These are phyloP conservation scores for Peromyscus melanophrys DNA, from an alignment of 2,797 vertebrate species.

Conservation along the genomic window DNA sequence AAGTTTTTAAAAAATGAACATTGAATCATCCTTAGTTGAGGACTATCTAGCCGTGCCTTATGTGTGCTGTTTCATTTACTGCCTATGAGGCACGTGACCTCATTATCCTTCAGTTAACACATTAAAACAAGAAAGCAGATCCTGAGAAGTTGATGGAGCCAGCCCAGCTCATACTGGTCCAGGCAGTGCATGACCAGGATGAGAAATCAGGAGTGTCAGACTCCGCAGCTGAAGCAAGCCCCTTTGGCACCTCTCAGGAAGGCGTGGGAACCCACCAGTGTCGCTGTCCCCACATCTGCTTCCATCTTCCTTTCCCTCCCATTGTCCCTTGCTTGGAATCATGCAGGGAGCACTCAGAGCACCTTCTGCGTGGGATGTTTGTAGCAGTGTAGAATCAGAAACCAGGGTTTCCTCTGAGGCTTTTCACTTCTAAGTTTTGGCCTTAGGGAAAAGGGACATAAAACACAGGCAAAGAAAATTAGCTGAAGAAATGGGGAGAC, in stretches of 20 bases:
- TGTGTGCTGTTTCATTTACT: not conserved
- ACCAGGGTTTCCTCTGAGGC: not conserved
- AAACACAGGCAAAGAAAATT: not conserved
- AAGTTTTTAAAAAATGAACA: not conserved
- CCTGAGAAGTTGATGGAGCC: not conserved
- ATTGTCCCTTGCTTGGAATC: not conserved
- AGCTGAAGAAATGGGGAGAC: constrained; percentile 31
- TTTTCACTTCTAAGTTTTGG: not conserved
- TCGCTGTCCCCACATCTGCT: not conserved
- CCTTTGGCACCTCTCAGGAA: not conserved
- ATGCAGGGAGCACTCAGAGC: not conserved
- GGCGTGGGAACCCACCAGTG: not conserved
- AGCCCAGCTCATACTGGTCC: not conserved
- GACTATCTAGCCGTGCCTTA: not conserved
- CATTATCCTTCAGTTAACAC: not conserved
- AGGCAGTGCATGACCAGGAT: not conserved
- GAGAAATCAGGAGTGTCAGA: not conserved
- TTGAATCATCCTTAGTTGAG: not conserved
- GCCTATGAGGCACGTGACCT: not conserved
- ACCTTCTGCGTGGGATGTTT: not conserved
- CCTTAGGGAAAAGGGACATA: not conserved
- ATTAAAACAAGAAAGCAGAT: not conserved
- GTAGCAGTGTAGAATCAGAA: not conserved
- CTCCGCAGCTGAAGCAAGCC: not conserved
- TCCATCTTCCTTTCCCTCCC: not conserved